Percentiles rank a stretch among this genome's conserved stretches.
phyloP scores from a whole-genome alignment of 2,888 invertebrate genomes.

The Meganola albula region DNA sequence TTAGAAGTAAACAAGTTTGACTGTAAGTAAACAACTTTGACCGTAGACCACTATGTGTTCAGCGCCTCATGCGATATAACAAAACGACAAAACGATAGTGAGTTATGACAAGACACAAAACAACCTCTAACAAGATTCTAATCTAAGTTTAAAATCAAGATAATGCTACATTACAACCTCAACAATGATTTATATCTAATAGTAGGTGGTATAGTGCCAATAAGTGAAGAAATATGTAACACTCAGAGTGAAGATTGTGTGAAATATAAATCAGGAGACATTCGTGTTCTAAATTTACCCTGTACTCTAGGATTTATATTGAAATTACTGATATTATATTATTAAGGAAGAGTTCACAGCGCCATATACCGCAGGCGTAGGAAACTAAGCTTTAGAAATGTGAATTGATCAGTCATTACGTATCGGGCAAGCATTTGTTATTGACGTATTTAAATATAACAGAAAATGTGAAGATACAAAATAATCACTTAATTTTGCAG shows the following conservation, averaged over 20 bases:
- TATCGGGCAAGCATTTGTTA: constrained; percentile 62
- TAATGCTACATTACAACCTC: constrained; percentile 54
- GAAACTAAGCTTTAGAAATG: constrained; percentile 37
- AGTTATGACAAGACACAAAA: constrained; percentile 40
- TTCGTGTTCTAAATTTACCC: constrained; percentile 74
- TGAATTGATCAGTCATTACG: constrained; percentile 60
- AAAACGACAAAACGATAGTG: too few relatives aligned
- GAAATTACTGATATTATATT: constrained; percentile 54
- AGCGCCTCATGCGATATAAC: constrained; percentile 36
- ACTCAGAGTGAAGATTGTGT: constrained; percentile 68
- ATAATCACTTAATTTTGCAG: too few relatives aligned
- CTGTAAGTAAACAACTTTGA: constrained; percentile 27
- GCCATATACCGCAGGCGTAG: constrained; percentile 24
- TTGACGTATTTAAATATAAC: constrained; percentile 46
- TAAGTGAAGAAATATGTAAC: constrained; percentile 66
- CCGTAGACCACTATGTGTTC: too few relatives aligned
- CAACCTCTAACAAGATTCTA: constrained; percentile 47
- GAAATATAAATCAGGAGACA: constrained; percentile 63
- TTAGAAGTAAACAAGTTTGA: constrained; percentile 41
- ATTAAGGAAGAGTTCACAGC: constrained; percentile 35
- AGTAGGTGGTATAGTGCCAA: constrained; percentile 61
- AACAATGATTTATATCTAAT: constrained; percentile 65
- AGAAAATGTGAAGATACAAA: too few relatives aligned
- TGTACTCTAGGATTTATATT: constrained; percentile 75
- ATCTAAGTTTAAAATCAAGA: constrained; percentile 54